phyloP scores from a whole-genome alignment of 2,888 invertebrate genomes.

The Andrena flavipes region DNA sequence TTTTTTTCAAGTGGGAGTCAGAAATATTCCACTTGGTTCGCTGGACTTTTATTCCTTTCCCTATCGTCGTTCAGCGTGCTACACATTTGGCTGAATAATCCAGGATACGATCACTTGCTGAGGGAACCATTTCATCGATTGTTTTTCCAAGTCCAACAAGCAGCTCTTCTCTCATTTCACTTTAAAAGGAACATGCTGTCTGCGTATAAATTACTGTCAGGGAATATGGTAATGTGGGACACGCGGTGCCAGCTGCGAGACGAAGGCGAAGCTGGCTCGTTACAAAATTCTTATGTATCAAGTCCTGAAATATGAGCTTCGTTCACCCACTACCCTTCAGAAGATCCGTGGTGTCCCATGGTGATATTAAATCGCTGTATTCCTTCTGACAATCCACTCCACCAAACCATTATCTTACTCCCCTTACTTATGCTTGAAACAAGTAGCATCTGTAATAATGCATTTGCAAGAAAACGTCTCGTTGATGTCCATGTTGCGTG shows the following conservation, averaged over 20 bases:
- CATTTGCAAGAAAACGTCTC: constrained; percentile 15
- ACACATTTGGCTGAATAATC: no score
- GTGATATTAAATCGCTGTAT: constrained; percentile 56
- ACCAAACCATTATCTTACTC: not conserved
- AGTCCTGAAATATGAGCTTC: constrained; percentile 52
- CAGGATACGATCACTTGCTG: no score
- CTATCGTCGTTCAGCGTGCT: no score
- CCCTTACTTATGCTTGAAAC: not conserved
- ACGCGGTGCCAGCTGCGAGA: constrained; percentile 31
- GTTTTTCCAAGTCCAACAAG: not conserved
- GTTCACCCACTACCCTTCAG: constrained; percentile 45
- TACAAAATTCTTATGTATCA: constrained; percentile 62
- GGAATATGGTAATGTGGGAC: constrained; percentile 48
- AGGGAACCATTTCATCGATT: not conserved
- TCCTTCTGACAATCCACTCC: constrained; percentile 23
- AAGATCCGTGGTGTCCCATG: not conserved
- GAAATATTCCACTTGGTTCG: no score
- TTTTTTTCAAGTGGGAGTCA: no score
- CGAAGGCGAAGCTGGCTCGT: constrained; percentile 40
- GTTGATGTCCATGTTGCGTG: constrained; percentile 6
- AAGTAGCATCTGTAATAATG: constrained; percentile 38
- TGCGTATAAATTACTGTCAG: constrained; percentile 29
- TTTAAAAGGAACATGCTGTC: not conserved
- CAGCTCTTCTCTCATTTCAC: not conserved
- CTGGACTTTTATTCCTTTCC: no score